Evolutionary conservation across 2,888 invertebrate genomes (phyloP), one percentile per base, ranked within the genome.

Genomic region (Leuctra nigra): DNA sequence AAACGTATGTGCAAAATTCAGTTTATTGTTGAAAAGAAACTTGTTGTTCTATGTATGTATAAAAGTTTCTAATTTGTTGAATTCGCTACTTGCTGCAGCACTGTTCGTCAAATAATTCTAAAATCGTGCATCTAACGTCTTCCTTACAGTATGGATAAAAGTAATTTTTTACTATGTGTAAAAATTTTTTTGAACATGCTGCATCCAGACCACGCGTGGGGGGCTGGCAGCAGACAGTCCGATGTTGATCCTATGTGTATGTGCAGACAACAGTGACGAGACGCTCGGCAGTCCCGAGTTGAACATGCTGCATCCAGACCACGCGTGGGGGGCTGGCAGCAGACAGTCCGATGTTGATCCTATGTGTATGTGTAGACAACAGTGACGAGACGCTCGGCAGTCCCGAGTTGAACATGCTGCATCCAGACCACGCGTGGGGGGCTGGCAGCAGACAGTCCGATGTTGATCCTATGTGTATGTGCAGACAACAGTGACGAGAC

Each of bases 121-220:
- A n/a, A n/a, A n/a, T n/a, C n/a, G n/a, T n/a, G n/a, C n/a, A n/a
- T n/a, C n/a, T n/a, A n/a, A n/a, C n/a, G n/a, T n/a, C n/a, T n/a
- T n/a, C n/a, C n/a, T n/a, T n/a, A n/a, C n/a, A n/a, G n/a, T n/a
- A n/a, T n/a, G n/a, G n/a, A n/a, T n/a, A n/a, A n/a, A n/a, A n/a
- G n/a, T n/a, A n/a, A n/a, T n/a, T n/a, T n/a, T n/a, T n/a, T n/a
- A n/a, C n/a, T n/a, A n/a, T n/a, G n/a, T n/a, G n/a, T n/a, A n/a
- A n/a, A n/a, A n/a, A n/a, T n/a, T n/a, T n/a, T n/a, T n/a, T 68
- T 70, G 2, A 84, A 87, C 61, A 77, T 88, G 60, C 75, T 91
- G 36, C 92, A 91, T 73, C 92, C 91, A 0, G 91, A 91, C 73
- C 87, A 87, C 71, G 91, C 91, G 1, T 91, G 86, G 83, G 83